Conservation (phyloP, 2,797 vertebrate genomes). For the Sciurus vulgaris region DNA sequence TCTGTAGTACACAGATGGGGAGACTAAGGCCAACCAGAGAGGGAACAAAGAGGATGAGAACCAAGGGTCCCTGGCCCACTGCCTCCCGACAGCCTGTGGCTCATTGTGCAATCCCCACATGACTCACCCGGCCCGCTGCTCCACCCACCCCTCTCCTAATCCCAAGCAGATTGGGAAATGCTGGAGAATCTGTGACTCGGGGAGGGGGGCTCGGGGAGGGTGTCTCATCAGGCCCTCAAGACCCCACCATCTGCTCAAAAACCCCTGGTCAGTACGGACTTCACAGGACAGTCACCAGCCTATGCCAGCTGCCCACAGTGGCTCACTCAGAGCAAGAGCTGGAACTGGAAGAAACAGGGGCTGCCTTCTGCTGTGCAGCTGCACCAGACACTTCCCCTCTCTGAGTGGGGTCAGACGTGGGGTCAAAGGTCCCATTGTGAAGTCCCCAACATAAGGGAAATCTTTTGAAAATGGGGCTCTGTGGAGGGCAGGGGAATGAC, state of each 20-base stretch:
- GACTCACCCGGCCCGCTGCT: not conserved
- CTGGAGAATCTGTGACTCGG: not conserved
- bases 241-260: not conserved
- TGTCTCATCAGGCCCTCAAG: not conserved
- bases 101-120: not conserved
- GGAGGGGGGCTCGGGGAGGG: not conserved
- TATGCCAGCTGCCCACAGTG: rapidly evolving
- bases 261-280: not conserved
- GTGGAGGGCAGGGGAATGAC: not conserved
- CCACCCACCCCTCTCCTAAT: not conserved
- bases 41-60: rapidly evolving
- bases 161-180: not conserved
- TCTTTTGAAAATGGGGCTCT: not conserved
- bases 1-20: not conserved
- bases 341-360: not conserved
- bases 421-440: not conserved
- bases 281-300: not conserved
- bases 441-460: not conserved
- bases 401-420: not conserved
- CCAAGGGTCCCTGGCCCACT: not conserved
- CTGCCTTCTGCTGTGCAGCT: not conserved
- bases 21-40: not conserved
- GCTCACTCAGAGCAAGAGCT: not conserved
- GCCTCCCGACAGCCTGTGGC: not conserved
- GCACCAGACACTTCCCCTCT: not conserved